Evolutionary conservation across 2,888 invertebrate genomes (phyloP), one percentile per base, ranked within the genome.

Genomic region (Blomia tropicalis): DNA sequence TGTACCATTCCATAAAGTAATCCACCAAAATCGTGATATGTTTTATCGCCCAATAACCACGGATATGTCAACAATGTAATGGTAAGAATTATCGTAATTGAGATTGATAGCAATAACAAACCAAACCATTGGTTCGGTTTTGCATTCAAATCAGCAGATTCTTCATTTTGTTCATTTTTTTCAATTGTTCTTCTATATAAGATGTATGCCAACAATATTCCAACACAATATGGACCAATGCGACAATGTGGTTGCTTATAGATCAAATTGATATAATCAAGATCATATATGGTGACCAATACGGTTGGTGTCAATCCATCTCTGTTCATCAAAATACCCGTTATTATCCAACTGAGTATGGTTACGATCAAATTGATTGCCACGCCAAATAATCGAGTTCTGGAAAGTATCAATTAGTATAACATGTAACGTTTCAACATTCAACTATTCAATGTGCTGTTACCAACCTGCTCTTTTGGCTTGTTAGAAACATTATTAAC

Each of bases 1-100:
- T 72, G 71, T 19, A 70, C 66, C 4, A 70, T 68, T 47, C 72
- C 72, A 62, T 71, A 72, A 58, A 72, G 58, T 7, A 67, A 51
- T 7, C 65, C 62, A 14, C 51, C 4, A 1, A 44, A 43, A n/a
- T 60, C 54, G 14, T 36, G 43, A 47, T 62, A 62, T n/a, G n/a
- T n/a, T 30, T 47, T 43, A 2, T 31, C 22, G 2, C 58, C 62
- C n/a, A 43, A 14, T 31, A 62, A 23, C 62, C 62, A 62, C 17
- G 62, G 62, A 14, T 27, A 62, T 7, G 62, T 62, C 11, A 62
- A 31, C 29, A 62, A 43, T 3, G 62, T 62, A 25, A 58, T 51
- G 11, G 43, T n/a, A 1, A 62, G 19, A 2, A 43, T 31, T 25
- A 58, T 1, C 1, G 17, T 17, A 14, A 62, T 19, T 11, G 62